Evolutionary conservation across 2,797 vertebrate genomes (phyloP), one percentile per base, ranked within the genome.

Genomic region (Arnoldichthys spilopterus): DNA sequence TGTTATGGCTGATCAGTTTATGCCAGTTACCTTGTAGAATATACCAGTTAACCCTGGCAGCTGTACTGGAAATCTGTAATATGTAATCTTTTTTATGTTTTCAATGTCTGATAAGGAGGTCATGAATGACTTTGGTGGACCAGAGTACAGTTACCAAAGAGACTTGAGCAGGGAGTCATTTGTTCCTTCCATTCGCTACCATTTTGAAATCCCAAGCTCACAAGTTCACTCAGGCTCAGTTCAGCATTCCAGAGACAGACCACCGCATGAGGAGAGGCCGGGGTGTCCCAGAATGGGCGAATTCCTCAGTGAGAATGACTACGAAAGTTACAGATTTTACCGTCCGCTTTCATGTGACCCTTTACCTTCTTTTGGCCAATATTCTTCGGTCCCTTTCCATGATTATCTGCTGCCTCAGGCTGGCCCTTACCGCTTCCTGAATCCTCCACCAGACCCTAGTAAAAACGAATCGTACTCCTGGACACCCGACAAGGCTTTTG

Each of bases 391-490:
- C 6, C 28, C 72, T 7, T 82, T 77, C 70, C 51, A 82, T 20
- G 85, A 87, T 59, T 82, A 74, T 82, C 6, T 82, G 18, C 51
- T 77, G 22, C 56, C 80, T 32, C 86, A 86, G 3, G 9, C 73
- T 0, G 84, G 40, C 78, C 84, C 82, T 47, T 86, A 81, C 77
- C 70, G 84, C 76, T 72, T 84, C 49, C 45, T 74, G 69, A 88
- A 79, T 63, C 49, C 77, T n/a, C 15, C 72, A 2, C 69, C 81
- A 63, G 76, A 71, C 79, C 53, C 66, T 45, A 24, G 64, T 68
- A 70, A 77, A 56, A 51, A 53, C 67, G 53, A 45, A 54, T 51
- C 80, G 24, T 32, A 58, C 49, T 47, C 72, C n/a, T 90, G 88
- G 89, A 79, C 85, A 34, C 43, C 76, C 34, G 77, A 82, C 8